Evolutionary conservation across 2,888 invertebrate genomes (phyloP), one percentile per base, ranked within the genome.

Genomic region (Diloba caeruleocephala): DNA sequence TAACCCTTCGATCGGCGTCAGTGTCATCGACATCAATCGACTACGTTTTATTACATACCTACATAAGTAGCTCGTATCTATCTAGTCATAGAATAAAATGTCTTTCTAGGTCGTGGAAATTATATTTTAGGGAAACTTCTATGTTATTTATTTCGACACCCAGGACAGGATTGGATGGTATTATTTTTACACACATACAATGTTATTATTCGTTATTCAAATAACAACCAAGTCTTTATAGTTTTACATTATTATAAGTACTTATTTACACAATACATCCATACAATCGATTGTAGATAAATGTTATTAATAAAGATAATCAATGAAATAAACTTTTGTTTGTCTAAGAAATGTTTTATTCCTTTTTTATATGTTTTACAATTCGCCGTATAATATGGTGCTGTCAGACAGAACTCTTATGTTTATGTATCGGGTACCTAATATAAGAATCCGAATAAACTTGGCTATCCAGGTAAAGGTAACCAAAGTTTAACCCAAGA

Each of bases 241-340:
- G 32, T 42, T 51, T 68, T 53, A 55, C 41, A 45, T 50, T 52
- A 58, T 25, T 54, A 49, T 55, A 54, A 56, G 43, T 56, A 65
- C 23, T 28, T 50, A 65, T 51, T 56, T 58, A 56, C n/a, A n/a
- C n/a, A n/a, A n/a, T 58, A 55, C 54, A 43, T 61, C 42, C 37
- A 38, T 48, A 43, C 43, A 58, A 58, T 31, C 38, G 46, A 59
- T 44, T 70, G 43, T 72, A 72, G 60, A 66, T 77, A 69, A 69
- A 67, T 74, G 60, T 63, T 71, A 74, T 54, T 48, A 67, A 74
- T 58, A 68, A 72, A 74, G 59, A 63, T 79, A 76, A 76, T 78
- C 69, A 72, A 76, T 71, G 64, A 68, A 81, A 76, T 76, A 74
- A 78, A 76, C 46, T 51, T 66, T 54, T 73, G 73, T 77, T 79